These are phyloP conservation scores for Parasteatoda lunata DNA, from an alignment of 2,888 invertebrate genomes.

Conservation along the genomic window DNA sequence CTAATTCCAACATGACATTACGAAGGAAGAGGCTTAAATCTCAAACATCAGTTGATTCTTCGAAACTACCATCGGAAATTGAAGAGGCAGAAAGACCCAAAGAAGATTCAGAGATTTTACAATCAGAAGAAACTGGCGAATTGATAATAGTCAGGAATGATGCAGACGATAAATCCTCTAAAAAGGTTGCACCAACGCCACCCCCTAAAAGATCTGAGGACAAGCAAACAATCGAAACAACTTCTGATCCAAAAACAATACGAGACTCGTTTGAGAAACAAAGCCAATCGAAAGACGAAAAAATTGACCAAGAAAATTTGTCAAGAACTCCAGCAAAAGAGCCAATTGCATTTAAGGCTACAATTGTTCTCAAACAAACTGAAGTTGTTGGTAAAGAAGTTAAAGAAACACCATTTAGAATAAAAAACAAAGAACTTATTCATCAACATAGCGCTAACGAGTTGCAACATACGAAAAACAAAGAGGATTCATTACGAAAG, in stretches of 20 bases:
- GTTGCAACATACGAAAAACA: conserved; percentile 42
- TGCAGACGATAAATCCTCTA: conserved; percentile 15
- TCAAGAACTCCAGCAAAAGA: conserved; percentile 26
- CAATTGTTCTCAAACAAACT: conserved; percentile 62
- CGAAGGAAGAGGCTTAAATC: conserved; percentile 44
- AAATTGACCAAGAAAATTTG: conserved; percentile 14
- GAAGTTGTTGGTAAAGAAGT: conserved; percentile 54
- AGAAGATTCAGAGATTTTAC: conserved; percentile 30
- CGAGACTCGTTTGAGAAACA: conserved; percentile 47
- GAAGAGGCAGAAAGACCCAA: conserved; percentile 25
- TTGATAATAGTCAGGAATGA: conserved; percentile 44
- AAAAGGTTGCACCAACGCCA: conserved; percentile 53
- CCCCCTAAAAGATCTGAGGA: conserved; percentile 54
- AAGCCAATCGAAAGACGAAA: conserved; percentile 31
- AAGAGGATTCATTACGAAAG: conserved; percentile 36
- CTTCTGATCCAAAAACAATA: conserved; percentile 38
- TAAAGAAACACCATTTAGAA: conserved; percentile 52
- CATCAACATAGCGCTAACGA: conserved; percentile 66
- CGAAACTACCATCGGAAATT: conserved; percentile 22
- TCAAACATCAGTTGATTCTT: conserved; percentile 50
- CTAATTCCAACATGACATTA: conserved; percentile 41
- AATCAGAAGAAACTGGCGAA: conserved; percentile 62
- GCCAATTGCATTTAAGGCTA: conserved; percentile 62
- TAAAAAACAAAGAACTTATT: conserved; percentile 60
- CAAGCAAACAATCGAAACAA: conserved; percentile 10